Evolutionary conservation across 2,888 invertebrate genomes (phyloP).

Genomic region (Drosophila incognita): DNA sequence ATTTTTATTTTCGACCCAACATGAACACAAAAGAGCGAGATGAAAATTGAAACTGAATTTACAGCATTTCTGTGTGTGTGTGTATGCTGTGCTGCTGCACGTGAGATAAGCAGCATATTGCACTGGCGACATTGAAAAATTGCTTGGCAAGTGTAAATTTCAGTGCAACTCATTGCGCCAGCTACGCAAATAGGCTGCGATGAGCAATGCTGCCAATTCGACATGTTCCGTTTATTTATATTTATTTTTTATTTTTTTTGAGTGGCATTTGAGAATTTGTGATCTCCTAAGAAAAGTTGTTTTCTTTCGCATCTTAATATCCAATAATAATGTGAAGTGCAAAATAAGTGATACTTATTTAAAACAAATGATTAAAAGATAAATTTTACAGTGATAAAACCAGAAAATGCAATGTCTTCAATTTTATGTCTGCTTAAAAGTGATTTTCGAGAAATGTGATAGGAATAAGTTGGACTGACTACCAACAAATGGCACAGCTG

Average conservation of each 20-base stretch:
- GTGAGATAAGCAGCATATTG: constrained; percentile 69
- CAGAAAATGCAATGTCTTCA: neutral
- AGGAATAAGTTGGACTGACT: neutral
- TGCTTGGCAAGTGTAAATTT: constrained; percentile 40
- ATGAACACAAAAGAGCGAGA: constrained; percentile 25
- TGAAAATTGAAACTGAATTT: constrained; percentile 27
- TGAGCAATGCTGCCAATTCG: neutral
- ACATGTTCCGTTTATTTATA: neutral
- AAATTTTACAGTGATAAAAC: neutral
- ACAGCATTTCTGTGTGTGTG: constrained; percentile 1
- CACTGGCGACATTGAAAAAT: constrained; percentile 49
- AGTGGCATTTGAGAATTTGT: neutral
- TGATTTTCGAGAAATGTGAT: neutral
- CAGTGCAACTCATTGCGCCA: constrained; percentile 37
- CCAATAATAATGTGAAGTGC: neutral
- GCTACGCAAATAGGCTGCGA: constrained; percentile 46
- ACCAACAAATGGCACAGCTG: constrained; percentile 13
- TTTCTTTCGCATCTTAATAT: neutral
- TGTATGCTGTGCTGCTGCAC: constrained; percentile 38
- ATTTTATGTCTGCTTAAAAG: neutral
- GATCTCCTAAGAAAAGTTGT: neutral
- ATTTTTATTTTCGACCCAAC: constrained; percentile 30
- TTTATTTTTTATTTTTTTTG: neutral
- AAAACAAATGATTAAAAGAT: neutral
- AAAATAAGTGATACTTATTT: neutral